A percentile compares a stretch with the other conserved stretches of the same genome.
Evolutionary conservation across 37 sponge, comb jelly and placozoan genomes (phyloP).

Genomic region (Spongia lamella): DNA sequence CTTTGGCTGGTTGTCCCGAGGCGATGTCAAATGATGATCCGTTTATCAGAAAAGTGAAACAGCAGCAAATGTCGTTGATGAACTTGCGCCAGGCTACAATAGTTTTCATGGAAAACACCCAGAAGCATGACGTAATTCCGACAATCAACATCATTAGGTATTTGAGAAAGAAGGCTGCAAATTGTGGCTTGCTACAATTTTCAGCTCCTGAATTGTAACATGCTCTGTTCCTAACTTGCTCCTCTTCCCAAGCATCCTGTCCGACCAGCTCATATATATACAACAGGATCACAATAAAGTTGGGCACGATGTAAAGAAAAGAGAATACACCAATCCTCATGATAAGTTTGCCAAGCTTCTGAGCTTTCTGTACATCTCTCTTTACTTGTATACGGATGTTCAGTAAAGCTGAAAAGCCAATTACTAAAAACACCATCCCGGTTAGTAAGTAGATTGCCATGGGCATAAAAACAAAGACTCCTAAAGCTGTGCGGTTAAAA

Average conservation of each 20-base stretch:
- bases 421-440: slow-evolving; percentile 61
- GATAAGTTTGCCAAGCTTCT: slow-evolving; percentile 73
- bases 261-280: slow-evolving; percentile 56
- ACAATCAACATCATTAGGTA: slow-evolving; percentile 69
- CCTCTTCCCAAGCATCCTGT: slow-evolving; percentile 46
- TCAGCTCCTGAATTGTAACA: background rate
- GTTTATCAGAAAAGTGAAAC: slow-evolving; percentile 59
- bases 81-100: slow-evolving; percentile 75
- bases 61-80: slow-evolving; percentile 47
- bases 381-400: slow-evolving; percentile 57
- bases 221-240: background rate
- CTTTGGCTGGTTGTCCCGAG: slow-evolving; percentile 4
- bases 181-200: background rate
- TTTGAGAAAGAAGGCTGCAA: slow-evolving; percentile 59
- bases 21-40: slow-evolving; percentile 55
- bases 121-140: slow-evolving; percentile 62
- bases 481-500: slow-evolving; percentile 45
- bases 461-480: slow-evolving; percentile 78
- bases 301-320: slow-evolving; percentile 78
- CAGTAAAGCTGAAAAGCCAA: slow-evolving; percentile 72
- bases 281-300: slow-evolving; percentile 58
- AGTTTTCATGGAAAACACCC: slow-evolving; percentile 81
- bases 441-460: slow-evolving; percentile 53
- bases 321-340: slow-evolving; percentile 81
- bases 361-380: slow-evolving; percentile 57